Percentiles rank a stretch among this genome's conserved stretches.
phyloP scores from a whole-genome alignment of 2,888 invertebrate genomes.

The Hermaeophaga mercurialis region DNA sequence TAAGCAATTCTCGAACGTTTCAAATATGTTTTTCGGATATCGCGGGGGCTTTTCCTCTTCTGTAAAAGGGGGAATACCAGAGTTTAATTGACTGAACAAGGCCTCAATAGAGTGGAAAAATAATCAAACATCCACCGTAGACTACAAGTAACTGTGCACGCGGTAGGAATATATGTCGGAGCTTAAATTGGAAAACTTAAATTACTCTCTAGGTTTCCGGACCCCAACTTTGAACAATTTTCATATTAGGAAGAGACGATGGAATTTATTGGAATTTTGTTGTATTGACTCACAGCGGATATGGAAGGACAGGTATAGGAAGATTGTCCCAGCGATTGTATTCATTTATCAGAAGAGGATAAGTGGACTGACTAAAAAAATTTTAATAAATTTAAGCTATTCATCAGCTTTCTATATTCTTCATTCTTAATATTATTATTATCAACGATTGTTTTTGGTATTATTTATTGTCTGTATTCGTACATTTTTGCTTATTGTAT shows the following conservation, averaged over 20 bases:
- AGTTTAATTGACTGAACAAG: conserved; percentile 32
- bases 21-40: conserved; percentile 14
- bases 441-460: too few species aligned
- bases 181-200: conserved; percentile 35
- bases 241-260: conserved; percentile 17
- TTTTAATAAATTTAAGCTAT: too few species aligned
- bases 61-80: conserved; percentile 11
- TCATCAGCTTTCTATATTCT: too few species aligned
- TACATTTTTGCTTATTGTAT: too few species aligned
- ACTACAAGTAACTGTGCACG: conserved; percentile 14
- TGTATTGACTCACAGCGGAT: conserved; percentile 13
- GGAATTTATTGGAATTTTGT: conserved; percentile 17
- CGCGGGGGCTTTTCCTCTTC: neutral
- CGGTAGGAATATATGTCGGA: conserved; percentile 26
- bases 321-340: too few species aligned
- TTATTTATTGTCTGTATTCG: too few species aligned
- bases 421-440: too few species aligned
- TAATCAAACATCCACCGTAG: conserved; percentile 30
- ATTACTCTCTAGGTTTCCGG: conserved; percentile 25
- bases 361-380: too few species aligned
- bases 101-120: conserved; percentile 30
- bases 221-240: conserved; percentile 25
- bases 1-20: conserved; percentile 6
- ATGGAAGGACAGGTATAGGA: neutral
- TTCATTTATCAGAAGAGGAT: too few species aligned